Evolutionary conservation across 53 echinoderm and acorn worm genomes (phyloP).

Genomic region (Luidia sarsii): DNA sequence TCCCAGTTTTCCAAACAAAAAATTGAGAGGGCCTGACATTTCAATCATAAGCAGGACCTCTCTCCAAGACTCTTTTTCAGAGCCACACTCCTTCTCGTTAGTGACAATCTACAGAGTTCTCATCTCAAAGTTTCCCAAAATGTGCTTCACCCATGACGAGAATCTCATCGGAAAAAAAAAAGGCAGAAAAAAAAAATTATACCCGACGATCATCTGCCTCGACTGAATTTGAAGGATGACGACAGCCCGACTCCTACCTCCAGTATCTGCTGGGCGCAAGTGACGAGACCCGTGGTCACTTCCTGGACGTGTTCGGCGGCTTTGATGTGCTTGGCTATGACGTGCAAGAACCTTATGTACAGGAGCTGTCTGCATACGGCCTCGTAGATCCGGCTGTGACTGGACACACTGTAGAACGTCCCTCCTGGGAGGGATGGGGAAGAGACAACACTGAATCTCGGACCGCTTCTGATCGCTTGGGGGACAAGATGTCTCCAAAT

Average conservation of each 20-base stretch:
- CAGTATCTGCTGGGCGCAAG: neutral
- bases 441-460: neutral
- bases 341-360: constrained; percentile 50
- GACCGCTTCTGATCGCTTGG: neutral
- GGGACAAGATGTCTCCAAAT: too few species aligned
- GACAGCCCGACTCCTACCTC: neutral
- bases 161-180: too few species aligned
- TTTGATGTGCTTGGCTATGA: neutral
- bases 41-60: too few species aligned
- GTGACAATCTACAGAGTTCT: too few species aligned
- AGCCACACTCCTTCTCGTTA: too few species aligned
- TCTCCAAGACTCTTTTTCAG: too few species aligned
- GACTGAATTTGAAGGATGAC: neutral
- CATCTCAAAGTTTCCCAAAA: too few species aligned
- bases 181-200: neutral
- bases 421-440: constrained; percentile 34
- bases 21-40: too few species aligned
- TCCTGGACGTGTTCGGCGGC: neutral
- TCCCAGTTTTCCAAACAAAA: too few species aligned
- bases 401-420: constrained; percentile 66
- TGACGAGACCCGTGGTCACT: neutral
- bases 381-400: constrained; percentile 75
- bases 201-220: neutral
- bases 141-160: too few species aligned
- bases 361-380: constrained; percentile 67